phyloP scores from a whole-genome alignment of 2,888 invertebrate genomes.

The Notocelia uddmanniana region DNA sequence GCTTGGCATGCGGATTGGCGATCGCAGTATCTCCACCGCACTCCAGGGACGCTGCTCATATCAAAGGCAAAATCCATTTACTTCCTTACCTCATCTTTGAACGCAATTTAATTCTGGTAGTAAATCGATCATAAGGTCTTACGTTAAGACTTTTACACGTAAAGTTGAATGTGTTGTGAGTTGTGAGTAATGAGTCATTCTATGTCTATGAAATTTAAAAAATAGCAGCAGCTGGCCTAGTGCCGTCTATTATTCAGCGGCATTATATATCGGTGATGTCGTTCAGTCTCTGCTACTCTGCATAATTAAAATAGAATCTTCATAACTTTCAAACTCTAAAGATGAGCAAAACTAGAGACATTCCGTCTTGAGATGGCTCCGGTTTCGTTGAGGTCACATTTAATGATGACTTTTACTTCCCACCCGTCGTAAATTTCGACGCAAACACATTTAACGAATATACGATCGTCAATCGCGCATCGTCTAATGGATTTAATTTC shows the following conservation, averaged over 20 bases:
- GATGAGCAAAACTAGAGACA: conserved; percentile 39
- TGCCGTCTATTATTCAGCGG: conserved; percentile 45
- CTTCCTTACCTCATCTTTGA: background rate
- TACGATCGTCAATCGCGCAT: conserved; percentile 34
- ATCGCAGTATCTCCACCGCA: too few relatives aligned
- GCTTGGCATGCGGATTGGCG: too few relatives aligned
- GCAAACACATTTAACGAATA: conserved; percentile 45
- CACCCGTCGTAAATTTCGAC: conserved; percentile 38
- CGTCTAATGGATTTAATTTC: conserved; percentile 38
- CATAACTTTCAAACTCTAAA: conserved; percentile 28
- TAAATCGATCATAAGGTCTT: background rate
- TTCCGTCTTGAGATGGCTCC: conserved; percentile 42
- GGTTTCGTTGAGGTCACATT: conserved; percentile 41
- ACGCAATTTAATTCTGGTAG: background rate
- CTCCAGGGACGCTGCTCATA: too few relatives aligned
- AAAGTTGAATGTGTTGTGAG: background rate
- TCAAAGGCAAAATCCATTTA: background rate
- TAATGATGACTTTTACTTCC: conserved; percentile 42
- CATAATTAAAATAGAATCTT: conserved; percentile 47
- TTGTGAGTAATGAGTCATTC: conserved; percentile 10
- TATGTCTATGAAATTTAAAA: conserved; percentile 13
- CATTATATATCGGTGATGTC: conserved; percentile 47
- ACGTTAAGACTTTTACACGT: background rate
- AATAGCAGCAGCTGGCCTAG: conserved; percentile 26
- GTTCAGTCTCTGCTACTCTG: conserved; percentile 33